Evolutionary conservation across 2,797 vertebrate genomes (phyloP).

Genomic region (Cynodonichthys magdalenae): DNA sequence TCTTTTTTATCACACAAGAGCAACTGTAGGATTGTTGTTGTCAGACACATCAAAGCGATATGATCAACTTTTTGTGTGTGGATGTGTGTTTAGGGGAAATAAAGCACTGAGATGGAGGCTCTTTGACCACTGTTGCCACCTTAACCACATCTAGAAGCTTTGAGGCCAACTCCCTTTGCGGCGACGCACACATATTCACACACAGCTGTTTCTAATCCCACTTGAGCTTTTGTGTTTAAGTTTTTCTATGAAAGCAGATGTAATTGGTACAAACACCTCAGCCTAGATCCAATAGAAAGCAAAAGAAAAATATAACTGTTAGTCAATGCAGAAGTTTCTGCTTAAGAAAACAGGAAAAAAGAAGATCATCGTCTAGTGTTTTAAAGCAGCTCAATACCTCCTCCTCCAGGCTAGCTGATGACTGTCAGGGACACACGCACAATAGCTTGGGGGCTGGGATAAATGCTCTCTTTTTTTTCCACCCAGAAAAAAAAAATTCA

Average conservation of each 20-base stretch:
- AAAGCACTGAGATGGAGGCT: constrained; percentile 45
- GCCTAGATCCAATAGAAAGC: constrained; percentile 23
- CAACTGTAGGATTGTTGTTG: constrained; percentile 6
- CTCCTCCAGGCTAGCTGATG: constrained; percentile 50
- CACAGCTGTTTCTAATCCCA: constrained; percentile 53
- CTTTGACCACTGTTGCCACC: constrained; percentile 56
- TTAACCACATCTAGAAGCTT: constrained; percentile 62
- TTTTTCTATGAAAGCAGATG: constrained; percentile 49
- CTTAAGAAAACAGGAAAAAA: constrained; percentile 29
- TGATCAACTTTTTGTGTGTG: constrained; percentile 28
- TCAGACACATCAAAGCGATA: constrained; percentile 14
- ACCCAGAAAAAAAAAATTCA: constrained; percentile 41
- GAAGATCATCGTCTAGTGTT: constrained; percentile 51
- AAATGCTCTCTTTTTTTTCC: constrained; percentile 2
- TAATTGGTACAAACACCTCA: constrained; percentile 55
- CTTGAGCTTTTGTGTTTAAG: constrained; percentile 46
- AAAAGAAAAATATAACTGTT: constrained; percentile 32
- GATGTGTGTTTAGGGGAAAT: constrained; percentile 24
- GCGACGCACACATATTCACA: constrained; percentile 9
- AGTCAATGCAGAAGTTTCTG: constrained; percentile 25
- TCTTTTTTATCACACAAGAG: constrained; percentile 27
- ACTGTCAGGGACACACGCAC: constrained; percentile 35
- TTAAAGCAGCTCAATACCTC: constrained; percentile 30
- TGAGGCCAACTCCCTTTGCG: constrained; percentile 51
- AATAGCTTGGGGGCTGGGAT: constrained; percentile 43